Conservation (phyloP, 2,888 invertebrate genomes). For the Gnatocerus cornutus region DNA sequence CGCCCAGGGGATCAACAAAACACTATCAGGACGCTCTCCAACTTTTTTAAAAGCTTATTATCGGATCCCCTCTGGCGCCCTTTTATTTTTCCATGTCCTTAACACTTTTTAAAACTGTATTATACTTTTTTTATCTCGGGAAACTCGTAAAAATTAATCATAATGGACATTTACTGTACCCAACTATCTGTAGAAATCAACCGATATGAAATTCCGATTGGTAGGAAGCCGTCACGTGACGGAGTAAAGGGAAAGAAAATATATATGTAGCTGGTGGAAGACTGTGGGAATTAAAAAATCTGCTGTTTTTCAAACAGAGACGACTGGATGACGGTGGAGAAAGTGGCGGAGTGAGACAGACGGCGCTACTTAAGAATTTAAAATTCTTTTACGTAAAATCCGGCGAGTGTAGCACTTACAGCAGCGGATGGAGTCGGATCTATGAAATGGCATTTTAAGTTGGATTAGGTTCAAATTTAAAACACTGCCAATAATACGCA, state of each 20-base stretch:
- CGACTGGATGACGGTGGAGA: conserved; percentile 47
- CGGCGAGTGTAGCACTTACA: conserved; percentile 70
- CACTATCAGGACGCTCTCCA: conserved; percentile 67
- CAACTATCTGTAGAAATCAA: not conserved
- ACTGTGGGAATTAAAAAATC: conserved; percentile 73
- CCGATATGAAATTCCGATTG: conserved; percentile 18
- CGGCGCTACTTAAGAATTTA: conserved; percentile 70
- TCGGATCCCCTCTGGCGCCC: conserved; percentile 64
- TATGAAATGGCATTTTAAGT: conserved; percentile 73
- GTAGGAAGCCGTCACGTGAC: conserved; percentile 15
- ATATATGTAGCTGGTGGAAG: conserved; percentile 69
- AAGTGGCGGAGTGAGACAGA: conserved; percentile 53
- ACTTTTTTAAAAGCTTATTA: conserved; percentile 72
- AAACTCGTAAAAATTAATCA: conserved; percentile 25
- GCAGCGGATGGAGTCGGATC: conserved; percentile 68
- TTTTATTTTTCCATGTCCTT: conserved; percentile 68
- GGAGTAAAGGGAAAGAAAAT: conserved; percentile 64
- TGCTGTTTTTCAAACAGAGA: conserved; percentile 69
- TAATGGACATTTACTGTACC: conserved; percentile 4
- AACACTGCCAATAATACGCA: conserved; percentile 71
- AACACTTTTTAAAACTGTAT: conserved; percentile 71
- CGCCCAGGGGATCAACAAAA: conserved; percentile 67
- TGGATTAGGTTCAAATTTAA: conserved; percentile 73
- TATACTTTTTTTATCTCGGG: conserved; percentile 64
- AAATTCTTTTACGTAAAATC: conserved; percentile 72